Conservation (phyloP, 2,113 vertebrate genomes). For the Protobothrops mucrosquamatus region DNA sequence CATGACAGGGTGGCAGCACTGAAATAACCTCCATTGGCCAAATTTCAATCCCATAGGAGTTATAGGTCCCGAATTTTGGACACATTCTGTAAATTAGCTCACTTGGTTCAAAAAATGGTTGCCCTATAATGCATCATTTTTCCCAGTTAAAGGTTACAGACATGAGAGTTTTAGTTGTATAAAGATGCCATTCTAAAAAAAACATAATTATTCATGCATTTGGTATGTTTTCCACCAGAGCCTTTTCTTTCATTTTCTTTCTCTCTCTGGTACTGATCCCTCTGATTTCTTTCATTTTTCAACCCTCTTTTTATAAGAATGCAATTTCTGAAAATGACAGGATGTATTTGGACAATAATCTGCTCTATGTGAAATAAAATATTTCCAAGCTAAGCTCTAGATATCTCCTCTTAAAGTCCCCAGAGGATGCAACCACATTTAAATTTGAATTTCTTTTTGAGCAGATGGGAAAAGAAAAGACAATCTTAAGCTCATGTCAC, state of each 20-base stretch:
- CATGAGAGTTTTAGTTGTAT: not conserved
- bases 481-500: slow-evolving; percentile 1
- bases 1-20: not conserved
- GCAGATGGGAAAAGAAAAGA: not conserved
- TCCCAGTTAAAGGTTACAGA: not conserved
- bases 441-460: accelerated
- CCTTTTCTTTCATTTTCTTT: not conserved
- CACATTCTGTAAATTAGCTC: not conserved
- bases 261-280: slow-evolving; percentile 15
- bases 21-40: not conserved
- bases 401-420: not conserved
- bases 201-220: slow-evolving; percentile 17
- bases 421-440: not conserved
- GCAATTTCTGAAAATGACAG: too few relatives aligned
- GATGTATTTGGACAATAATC: not conserved
- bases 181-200: not conserved
- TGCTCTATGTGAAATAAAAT: not conserved
- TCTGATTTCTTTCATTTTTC: not conserved
- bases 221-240: not conserved
- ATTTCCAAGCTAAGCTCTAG: not conserved
- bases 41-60: not conserved
- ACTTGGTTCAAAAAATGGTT: not conserved
- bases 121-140: not conserved
- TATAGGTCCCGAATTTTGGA: not conserved
- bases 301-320: not conserved